Conservation (phyloP, 1,140 invertebrate genomes). For the Pissodes strobi region DNA sequence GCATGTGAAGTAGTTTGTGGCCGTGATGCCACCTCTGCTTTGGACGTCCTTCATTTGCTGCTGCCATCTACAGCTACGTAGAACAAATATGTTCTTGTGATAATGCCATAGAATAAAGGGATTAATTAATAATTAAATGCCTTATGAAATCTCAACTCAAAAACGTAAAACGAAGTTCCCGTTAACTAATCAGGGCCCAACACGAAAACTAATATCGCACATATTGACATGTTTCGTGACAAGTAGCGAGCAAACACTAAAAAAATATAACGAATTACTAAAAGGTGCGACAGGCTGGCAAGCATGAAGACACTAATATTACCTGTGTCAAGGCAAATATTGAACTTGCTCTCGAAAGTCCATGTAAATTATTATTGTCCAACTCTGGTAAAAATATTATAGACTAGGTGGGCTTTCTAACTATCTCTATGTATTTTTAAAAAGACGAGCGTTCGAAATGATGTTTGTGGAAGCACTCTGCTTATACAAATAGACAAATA, state of each 20-base stretch:
- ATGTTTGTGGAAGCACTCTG: constrained; percentile 6
- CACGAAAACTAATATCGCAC: no score
- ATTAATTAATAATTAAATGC: no score
- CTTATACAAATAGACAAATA: constrained; percentile 5
- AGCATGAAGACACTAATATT: constrained; percentile 6
- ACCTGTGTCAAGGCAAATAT: constrained; percentile 17
- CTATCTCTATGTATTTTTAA: constrained; percentile 9
- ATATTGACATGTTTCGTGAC: neutral
- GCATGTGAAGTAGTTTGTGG: no score
- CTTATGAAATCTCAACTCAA: no score
- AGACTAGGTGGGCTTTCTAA: constrained; percentile 6
- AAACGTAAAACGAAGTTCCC: no score
- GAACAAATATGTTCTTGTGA: no score
- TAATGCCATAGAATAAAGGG: no score
- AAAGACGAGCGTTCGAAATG: neutral
- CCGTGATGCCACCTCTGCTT: no score
- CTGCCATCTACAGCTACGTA: no score
- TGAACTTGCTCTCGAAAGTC: constrained; percentile 11
- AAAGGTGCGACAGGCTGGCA: neutral
- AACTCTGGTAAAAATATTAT: neutral
- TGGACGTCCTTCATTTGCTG: no score
- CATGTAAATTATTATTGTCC: neutral
- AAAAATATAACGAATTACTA: neutral
- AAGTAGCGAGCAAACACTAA: constrained; percentile 6
- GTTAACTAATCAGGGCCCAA: no score